A percentile compares a stretch with the other conserved stretches of the same genome.
These are phyloP conservation scores for Ornithoptera alexandrae DNA, from an alignment of 2,888 invertebrate species.

Conservation along the genomic window DNA sequence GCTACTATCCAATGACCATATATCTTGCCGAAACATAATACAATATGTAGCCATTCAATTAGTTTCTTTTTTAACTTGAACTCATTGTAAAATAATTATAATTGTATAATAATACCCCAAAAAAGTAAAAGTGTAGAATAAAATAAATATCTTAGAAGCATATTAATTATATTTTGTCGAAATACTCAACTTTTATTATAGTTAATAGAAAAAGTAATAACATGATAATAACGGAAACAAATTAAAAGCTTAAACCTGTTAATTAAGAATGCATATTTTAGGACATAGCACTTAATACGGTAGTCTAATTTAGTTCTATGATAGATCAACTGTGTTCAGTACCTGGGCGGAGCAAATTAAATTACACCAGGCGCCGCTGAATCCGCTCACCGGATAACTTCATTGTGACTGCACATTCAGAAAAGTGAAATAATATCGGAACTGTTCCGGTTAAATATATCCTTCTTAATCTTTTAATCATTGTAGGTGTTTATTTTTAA, in stretches of 20 bases:
- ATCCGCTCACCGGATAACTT: not conserved
- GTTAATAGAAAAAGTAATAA: too few species aligned
- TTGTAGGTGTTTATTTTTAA: too few species aligned
- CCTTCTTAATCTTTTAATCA: not conserved
- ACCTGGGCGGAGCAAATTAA: not conserved
- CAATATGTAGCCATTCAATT: not conserved
- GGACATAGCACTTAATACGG: not conserved
- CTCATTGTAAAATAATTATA: too few species aligned
- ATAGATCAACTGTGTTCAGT: not conserved
- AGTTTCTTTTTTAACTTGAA: not conserved
- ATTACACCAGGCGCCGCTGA: not conserved
- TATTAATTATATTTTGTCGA: too few species aligned
- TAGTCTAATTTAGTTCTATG: not conserved
- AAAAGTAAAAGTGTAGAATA: too few species aligned
- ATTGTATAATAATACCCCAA: too few species aligned
- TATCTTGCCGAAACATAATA: conserved; percentile 11
- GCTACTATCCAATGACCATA: conserved; percentile 4
- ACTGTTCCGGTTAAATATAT: not conserved
- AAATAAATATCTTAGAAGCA: too few species aligned
- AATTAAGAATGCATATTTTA: not conserved
- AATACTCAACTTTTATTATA: too few species aligned
- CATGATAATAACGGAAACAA: too few species aligned
- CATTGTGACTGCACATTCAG: not conserved
- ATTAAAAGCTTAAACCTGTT: not conserved
- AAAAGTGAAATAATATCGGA: not conserved